Percentiles rank a stretch among this genome's conserved stretches.
Conservation (phyloP, 2,113 vertebrate genomes). For the Solea senegalensis region DNA sequence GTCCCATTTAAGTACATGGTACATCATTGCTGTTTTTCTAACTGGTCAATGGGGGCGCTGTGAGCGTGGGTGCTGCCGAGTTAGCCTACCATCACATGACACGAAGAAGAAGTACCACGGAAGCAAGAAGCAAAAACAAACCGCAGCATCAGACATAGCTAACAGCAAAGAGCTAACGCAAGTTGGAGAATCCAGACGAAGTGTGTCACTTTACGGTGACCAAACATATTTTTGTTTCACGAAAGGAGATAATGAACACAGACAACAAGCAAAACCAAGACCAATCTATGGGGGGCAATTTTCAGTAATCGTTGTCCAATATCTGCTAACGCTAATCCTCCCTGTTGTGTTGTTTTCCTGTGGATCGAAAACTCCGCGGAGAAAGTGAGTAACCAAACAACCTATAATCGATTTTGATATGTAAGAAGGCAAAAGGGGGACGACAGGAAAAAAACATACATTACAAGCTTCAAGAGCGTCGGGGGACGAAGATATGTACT, state of each 20-base stretch:
- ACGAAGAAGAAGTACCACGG: slow-evolving; percentile 16
- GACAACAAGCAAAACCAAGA: neutral
- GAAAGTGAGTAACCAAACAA: neutral
- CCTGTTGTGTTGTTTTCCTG: slow-evolving; percentile 4
- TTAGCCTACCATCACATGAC: neutral
- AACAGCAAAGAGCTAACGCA: slow-evolving; percentile 16
- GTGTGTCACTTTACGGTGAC: neutral
- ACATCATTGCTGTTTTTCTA: neutral
- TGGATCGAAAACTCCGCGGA: neutral
- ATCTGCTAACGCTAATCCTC: slow-evolving; percentile 57
- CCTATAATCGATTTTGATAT: neutral
- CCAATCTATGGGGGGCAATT: slow-evolving; percentile 2
- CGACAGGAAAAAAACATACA: neutral
- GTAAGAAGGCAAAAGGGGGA: slow-evolving; percentile 3
- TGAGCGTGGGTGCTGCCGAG: neutral
- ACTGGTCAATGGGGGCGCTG: slow-evolving; percentile 45
- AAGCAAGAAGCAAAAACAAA: slow-evolving; percentile 53
- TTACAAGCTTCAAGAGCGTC: too few relatives aligned
- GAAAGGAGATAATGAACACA: neutral
- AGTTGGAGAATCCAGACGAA: neutral
- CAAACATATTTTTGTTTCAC: neutral
- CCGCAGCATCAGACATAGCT: slow-evolving; percentile 41
- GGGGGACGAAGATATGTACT: too few relatives aligned
- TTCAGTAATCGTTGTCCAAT: slow-evolving; percentile 27
- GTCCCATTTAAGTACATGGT: too few relatives aligned